Base-by-base conservation (phyloP, 1,140 invertebrate genomes). In the Meloidogyne floridensis region DNA sequence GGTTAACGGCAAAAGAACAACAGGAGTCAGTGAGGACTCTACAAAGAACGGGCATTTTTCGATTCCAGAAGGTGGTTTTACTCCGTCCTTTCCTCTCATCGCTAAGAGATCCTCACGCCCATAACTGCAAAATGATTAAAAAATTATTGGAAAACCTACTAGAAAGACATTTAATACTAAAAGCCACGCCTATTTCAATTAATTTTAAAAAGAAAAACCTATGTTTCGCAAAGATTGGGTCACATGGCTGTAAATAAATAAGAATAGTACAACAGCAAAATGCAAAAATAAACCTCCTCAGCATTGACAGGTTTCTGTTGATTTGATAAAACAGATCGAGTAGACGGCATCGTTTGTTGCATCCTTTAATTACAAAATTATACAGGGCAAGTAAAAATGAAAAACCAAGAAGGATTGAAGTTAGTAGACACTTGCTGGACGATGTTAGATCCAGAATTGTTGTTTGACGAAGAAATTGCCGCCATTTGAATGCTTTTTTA, bases 1-100 rank as follows among this genome's bases (percentile, higher is more conserved):
- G 42, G 77, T 87, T 6, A 85, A 84, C 69, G 70, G 43, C 18
- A 82, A 11, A n/a, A 85, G 47, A 69, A 86, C 87, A 53, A 85
- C 87, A 20, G 84, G 84, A 47, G 59, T 76, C 53, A 59, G 73
- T 6, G 85, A 43, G 10, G 59, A 83, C 59, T 85, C 84, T 8
- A 86, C 70, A 54, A 84, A 85, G 76, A 85, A 85, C 13, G 86
- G 85, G 18, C 84, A 86, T 56, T 77, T 56, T 13, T 87, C 56
- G 2, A 85, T 43, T 43, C 85, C 84, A 75, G 43, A 69, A n/a
- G 84, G 85, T 71, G 84, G 85, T 51, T 87, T 79, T 18, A 72
- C 20, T 13, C 78, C 56, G 43, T 84, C 82, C 15, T 76, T 84
- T 20, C 56, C 87, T 54, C 85, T 86, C 85, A 85, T 59, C 2